Conservation (phyloP, 2,797 vertebrate species). For the Pantherophis vulpinus region DNA sequence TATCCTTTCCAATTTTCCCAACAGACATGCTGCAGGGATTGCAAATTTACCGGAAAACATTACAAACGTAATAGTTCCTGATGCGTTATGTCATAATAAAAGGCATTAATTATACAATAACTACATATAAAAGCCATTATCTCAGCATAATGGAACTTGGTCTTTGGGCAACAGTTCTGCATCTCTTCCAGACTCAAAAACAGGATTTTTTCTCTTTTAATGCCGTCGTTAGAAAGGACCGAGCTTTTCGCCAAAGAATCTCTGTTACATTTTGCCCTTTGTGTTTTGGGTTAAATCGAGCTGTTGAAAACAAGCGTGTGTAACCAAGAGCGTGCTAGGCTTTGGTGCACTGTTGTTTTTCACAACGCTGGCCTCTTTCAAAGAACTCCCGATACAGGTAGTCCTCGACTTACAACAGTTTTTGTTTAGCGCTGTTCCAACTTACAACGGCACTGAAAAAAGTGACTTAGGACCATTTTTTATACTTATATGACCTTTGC, state of each 20-base stretch:
- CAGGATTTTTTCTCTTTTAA: neutral
- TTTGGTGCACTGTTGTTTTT: conserved; percentile 43
- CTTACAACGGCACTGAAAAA: too few species aligned
- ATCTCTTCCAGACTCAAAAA: neutral
- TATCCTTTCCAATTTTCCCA: neutral
- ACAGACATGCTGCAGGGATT: neutral
- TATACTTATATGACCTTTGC: too few species aligned
- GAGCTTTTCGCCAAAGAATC: neutral
- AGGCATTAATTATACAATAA: neutral
- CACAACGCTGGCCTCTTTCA: conserved; percentile 46
- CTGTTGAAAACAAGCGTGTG: conserved; percentile 17
- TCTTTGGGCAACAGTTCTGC: neutral
- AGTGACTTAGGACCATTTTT: too few species aligned
- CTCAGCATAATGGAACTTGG: neutral
- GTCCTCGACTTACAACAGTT: neutral
- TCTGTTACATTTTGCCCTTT: neutral
- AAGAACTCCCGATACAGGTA: neutral
- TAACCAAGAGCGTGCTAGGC: conserved; percentile 30
- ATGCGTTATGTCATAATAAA: neutral
- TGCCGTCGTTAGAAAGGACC: neutral
- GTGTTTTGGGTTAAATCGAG: conserved; percentile 35
- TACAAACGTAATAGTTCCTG: neutral
- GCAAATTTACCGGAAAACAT: neutral
- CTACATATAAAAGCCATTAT: neutral
- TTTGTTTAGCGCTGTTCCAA: fast-evolving